Evolutionary conservation across 2,888 invertebrate species (phyloP).

Genomic region (Gastrophysa polygoni): DNA sequence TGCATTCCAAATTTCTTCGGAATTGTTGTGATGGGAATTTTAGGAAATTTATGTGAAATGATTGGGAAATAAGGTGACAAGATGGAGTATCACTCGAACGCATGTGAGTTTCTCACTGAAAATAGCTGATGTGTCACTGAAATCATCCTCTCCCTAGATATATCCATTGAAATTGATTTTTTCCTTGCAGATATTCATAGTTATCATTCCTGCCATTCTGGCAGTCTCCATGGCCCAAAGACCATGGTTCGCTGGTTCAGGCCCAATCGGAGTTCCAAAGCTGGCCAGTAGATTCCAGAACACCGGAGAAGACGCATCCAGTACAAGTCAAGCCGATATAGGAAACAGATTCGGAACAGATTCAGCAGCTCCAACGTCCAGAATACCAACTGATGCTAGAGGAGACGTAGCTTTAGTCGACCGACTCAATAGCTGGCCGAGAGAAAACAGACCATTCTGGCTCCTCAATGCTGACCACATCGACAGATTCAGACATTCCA

Average conservation of each 20-base stretch:
- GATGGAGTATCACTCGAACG: too few relatives aligned
- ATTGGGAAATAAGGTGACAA: too few relatives aligned
- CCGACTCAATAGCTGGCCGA: slow-evolving; percentile 67
- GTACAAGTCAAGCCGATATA: slow-evolving; percentile 17
- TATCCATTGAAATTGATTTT: too few relatives aligned
- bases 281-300: slow-evolving; percentile 57
- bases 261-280: slow-evolving; percentile 66
- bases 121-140: too few relatives aligned
- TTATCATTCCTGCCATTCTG: slow-evolving; percentile 29
- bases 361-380: slow-evolving; percentile 56
- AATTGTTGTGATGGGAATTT: too few relatives aligned
- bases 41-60: too few relatives aligned
- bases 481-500: slow-evolving; percentile 54
- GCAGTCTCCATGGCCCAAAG: slow-evolving; percentile 61
- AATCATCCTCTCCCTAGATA: too few relatives aligned
- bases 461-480: slow-evolving; percentile 71
- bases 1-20: too few relatives aligned
- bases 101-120: too few relatives aligned
- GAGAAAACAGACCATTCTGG: slow-evolving; percentile 76
- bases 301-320: slow-evolving; percentile 19
- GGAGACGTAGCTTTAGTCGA: slow-evolving; percentile 69
- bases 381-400: slow-evolving; percentile 69
- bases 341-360: slow-evolving; percentile 64
- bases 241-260: slow-evolving; percentile 67
- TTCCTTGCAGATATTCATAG: slow-evolving; percentile 41